These are phyloP conservation scores for Oscheius sp. DNA, from an alignment of 2,888 invertebrate genomes.

Conservation along the genomic window DNA sequence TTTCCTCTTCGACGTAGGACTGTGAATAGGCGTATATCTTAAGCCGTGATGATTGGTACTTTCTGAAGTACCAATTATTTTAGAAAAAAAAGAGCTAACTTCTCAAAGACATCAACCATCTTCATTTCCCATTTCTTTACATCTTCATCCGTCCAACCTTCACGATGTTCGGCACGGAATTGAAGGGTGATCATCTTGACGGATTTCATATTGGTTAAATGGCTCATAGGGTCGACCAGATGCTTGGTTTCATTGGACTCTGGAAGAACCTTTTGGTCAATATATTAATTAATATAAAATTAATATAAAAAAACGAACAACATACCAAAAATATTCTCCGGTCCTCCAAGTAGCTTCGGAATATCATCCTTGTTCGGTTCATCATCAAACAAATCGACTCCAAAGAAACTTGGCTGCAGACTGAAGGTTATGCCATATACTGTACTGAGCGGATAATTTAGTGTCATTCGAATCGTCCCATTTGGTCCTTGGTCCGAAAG, in stretches of 20 bases:
- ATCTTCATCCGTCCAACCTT: conserved; percentile 59
- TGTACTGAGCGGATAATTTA: conserved; percentile 62
- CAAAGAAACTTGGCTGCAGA: conserved; percentile 62
- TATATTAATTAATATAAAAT: neutral
- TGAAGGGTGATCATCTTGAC: conserved; percentile 59
- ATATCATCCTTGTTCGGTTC: conserved; percentile 31
- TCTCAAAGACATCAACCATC: conserved; percentile 61
- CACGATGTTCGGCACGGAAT: conserved; percentile 60
- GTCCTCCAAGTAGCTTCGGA: conserved; percentile 39
- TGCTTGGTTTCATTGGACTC: conserved; percentile 18
- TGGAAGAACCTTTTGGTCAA: neutral
- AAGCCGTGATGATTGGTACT: conserved; percentile 5
- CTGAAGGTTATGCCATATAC: conserved; percentile 61
- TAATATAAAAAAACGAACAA: neutral
- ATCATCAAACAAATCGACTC: conserved; percentile 50
- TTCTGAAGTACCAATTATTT: neutral
- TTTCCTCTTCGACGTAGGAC: conserved; percentile 64
- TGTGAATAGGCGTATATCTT: conserved; percentile 61
- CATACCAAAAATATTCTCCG: conserved; percentile 26
- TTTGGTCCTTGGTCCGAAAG: conserved; percentile 48
- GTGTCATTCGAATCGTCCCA: conserved; percentile 41
- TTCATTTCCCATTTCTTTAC: conserved; percentile 62
- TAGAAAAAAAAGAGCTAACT: conserved; percentile 26
- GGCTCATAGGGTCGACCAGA: conserved; percentile 7
- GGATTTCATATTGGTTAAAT: conserved; percentile 57